Base-by-base conservation (phyloP, 2,113 vertebrate genomes). In the Tenebrosternarchus preto region DNA sequence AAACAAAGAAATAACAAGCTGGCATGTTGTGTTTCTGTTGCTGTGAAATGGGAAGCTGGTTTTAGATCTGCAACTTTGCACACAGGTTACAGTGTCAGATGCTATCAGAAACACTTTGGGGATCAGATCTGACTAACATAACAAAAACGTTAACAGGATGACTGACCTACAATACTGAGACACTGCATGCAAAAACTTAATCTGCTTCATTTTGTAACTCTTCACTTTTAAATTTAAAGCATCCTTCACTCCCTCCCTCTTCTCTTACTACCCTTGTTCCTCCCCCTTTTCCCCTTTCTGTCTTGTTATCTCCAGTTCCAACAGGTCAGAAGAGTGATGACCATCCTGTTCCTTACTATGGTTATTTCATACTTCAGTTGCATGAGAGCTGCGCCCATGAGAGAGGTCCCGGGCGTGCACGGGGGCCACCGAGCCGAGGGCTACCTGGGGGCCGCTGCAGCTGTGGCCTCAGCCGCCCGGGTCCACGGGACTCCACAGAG, bases 331-430 rank as follows among this genome's bases (percentile, higher is more conserved):
- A 98, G 97, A 99, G 98, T 98, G 96, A 99, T 99, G 98, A 98
- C 96, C 96, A 98, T 98, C 98, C 96, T 99, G 97, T 97, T 99
- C 95, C 95, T 99, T 97, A 96, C 97, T 96, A 99, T 99, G 98
- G 96, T 99, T 95, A 98, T 99, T 96, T 99, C 98, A 94, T 98
- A 98, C 96, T 98, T 98, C 92, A 95, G 96, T 97, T 99, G 97
- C 96, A 96, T 98, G 96, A 97, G 96, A 95, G 98, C 98, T 95
- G 96, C 95, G 93, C 98, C 98, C 22, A 96, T 99, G 96, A 98
- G 97, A 94, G 98, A 99, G 91, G 95, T 92, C 83, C 93, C 93
- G 80, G 91, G 94, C 87, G 90, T 93, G 87, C 93, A 82, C 53
- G 83, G 95, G 94, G 96, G 95, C 93, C 96, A 95, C 93, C 94